Evolutionary conservation across 2,888 invertebrate species (phyloP), one percentile per base, ranked within the genome.

Genomic region (Troglohyphantes excavatus): DNA sequence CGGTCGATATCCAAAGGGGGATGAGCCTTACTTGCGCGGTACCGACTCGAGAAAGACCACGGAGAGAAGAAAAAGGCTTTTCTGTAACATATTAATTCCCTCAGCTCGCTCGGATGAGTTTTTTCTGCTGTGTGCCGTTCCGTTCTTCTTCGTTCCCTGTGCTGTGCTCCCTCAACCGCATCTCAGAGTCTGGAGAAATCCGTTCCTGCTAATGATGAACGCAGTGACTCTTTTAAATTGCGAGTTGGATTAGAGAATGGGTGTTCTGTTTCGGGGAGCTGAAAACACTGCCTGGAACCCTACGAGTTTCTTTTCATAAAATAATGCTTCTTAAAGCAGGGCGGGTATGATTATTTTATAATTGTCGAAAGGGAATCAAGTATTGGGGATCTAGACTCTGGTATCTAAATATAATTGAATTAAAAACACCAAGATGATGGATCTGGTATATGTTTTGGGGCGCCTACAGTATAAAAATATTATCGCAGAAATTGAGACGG

Each of bases 1-100:
- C 39, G 83, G 72, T 83, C 83, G 83, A 83, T 83, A 83, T 61
- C 39, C 19, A 13, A 59, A 68, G 68, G 63, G 82, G 63, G 82
- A 70, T 70, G 82, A 61, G 27, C 70, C 61, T 39, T 61, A 6
- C 59, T 67, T 81, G 83, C 73, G 73, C 82, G 59, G 26, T 23
- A 43, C 23, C 65, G 33, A 23, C 33, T 23, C 39, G 23, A 65
- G 53, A 39, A 53, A 53, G 53, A n/a, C 53, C 39, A 13, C 65
- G 53, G 81, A n/a, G 53, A 53, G 81, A 33, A 33, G 33, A 81
- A 81, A 81, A 81, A 82, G 73, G 43, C 73, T 73, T 72, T 82
- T 46, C 46, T 73, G 27, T 73, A 82, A 61, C 82, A 82, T 46
- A 82, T 82, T 72, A 82, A 72, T 70, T 68, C 73, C 73, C 33